Evolutionary conservation across 2,113 vertebrate species (phyloP).

Genomic region (Pedionomus torquatus): DNA sequence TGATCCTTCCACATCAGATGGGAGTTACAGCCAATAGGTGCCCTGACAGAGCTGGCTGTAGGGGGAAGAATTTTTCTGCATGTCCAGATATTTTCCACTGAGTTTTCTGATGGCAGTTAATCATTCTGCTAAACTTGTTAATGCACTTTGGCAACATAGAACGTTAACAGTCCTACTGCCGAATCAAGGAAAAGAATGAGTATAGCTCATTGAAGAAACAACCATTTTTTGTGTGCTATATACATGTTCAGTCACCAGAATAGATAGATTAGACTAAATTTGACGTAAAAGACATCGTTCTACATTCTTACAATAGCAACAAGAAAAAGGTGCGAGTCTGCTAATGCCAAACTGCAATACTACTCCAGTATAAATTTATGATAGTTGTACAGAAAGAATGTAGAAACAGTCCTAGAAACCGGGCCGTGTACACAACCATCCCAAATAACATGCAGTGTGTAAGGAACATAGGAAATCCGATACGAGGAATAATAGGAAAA

Average conservation of each 20-base stretch:
- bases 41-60: not conserved
- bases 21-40: not conserved
- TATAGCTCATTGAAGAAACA: not conserved
- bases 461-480: not conserved
- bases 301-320: not conserved
- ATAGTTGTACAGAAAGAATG: not conserved
- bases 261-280: not conserved
- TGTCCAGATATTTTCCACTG: not conserved
- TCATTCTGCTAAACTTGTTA: not conserved
- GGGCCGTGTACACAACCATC: not conserved
- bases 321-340: not conserved
- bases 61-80: not conserved
- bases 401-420: not conserved
- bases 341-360: not conserved
- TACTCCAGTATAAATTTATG: not conserved
- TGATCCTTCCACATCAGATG: not conserved
- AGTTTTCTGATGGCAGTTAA: not conserved
- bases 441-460: not conserved
- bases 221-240: not conserved
- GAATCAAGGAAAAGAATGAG: not conserved
- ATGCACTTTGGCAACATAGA: no score
- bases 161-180: not conserved
- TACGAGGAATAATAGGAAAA: not conserved
- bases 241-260: not conserved
- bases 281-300: not conserved